phyloP scores from a whole-genome alignment of 2,113 vertebrate species.

The Eretmochelys imbricata region DNA sequence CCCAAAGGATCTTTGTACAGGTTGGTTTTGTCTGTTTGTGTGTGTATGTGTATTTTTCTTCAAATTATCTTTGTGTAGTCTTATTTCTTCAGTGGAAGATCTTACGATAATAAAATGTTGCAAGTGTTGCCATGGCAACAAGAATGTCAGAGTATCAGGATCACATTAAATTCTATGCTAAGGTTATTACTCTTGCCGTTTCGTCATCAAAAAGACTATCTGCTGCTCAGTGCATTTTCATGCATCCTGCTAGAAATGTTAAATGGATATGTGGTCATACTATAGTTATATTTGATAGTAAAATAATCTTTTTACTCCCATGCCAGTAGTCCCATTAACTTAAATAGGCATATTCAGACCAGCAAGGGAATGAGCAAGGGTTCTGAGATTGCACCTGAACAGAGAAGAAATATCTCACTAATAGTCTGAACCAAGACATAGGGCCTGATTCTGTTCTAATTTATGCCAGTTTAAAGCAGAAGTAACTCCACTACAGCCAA shows the following conservation, averaged over 20 bases:
- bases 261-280: background rate
- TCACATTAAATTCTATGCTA: constrained; percentile 20
- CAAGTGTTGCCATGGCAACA: constrained; percentile 61
- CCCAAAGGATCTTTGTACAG: background rate
- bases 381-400: background rate
- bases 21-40: constrained; percentile 18
- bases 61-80: constrained; percentile 8
- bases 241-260: background rate
- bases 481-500: background rate
- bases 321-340: background rate
- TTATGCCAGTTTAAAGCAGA: background rate
- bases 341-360: background rate
- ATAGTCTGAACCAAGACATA: background rate
- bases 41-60: background rate
- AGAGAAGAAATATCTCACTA: background rate
- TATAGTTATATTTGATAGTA: background rate
- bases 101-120: constrained; percentile 23
- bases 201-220: background rate
- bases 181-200: background rate
- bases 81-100: constrained; percentile 25
- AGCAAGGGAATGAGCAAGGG: background rate
- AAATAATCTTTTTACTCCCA: background rate
- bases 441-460: background rate
- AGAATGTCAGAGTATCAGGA: constrained; percentile 12
- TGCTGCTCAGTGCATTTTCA: background rate